phyloP scores from a whole-genome alignment of 2,888 invertebrate species.

The Tortricodes alternella region DNA sequence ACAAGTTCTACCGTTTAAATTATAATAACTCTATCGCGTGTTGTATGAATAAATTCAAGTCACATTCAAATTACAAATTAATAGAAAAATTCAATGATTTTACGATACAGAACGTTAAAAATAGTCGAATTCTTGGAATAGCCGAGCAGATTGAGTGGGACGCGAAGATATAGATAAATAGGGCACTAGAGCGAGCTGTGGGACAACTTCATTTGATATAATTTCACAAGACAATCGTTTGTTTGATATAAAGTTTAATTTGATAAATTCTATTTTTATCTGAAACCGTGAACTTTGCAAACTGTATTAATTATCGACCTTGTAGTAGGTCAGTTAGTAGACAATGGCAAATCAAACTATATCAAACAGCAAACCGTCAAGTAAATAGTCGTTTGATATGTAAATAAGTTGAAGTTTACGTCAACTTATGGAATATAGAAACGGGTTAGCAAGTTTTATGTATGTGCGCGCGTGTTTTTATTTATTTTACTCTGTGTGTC shows the following conservation, averaged over 20 bases:
- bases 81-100: background rate
- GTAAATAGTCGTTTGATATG: background rate
- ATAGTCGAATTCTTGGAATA: background rate
- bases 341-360: no score
- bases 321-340: no score
- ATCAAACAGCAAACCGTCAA: no score
- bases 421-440: background rate
- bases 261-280: no score
- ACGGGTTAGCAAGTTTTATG: no score
- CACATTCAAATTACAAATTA: background rate
- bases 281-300: no score
- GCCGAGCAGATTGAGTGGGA: constrained; percentile 2
- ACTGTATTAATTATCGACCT: no score
- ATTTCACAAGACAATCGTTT: no score
- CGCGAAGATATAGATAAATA: constrained; percentile 7
- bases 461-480: no score
- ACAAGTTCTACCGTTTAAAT: background rate
- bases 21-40: background rate
- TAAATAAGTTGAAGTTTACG: background rate
- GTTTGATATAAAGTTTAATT: no score
- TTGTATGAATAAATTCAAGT: background rate
- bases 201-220: no score
- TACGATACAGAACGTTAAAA: background rate
- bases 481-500: no score
- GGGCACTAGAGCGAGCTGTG: constrained; percentile 6